Base-by-base conservation (phyloP, 2,113 vertebrate species). In the Dascyllus trimaculatus region DNA sequence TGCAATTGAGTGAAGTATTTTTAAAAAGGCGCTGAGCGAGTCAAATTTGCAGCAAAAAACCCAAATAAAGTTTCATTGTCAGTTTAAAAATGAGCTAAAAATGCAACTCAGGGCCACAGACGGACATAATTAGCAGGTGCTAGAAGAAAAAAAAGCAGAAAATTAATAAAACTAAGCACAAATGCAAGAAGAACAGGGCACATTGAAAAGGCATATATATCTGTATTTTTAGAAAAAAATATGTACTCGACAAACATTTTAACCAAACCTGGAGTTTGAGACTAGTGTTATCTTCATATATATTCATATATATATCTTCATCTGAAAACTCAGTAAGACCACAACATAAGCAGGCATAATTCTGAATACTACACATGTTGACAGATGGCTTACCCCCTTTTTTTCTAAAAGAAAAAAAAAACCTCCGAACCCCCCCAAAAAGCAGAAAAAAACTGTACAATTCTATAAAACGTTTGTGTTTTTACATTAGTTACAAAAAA, bases 401-500 rank as follows among this genome's bases (percentile, higher is more conserved):
- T 85, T 61, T 79, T 82, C 75, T 86, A 85, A 90, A 88, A 87
- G 57, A 81, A 80, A 81, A 81, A 72, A 82, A 81, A 71, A 82
- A 62, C 62, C 62, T 88, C 79, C 78, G 74, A 86, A 80, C 22
- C 73, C 68, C 73, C 74, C 14, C 46, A 94, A 92, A 95, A 95
- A 95, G 76, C 83, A 91, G 73, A 84, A 88, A 81, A 84, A 96
- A 95, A 96, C 13, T 99, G 97, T 99, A 99, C 98, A 99, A 95
- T 96, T 95, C 96, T 98, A 98, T 98, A 99, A 99, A 99, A 98
- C 93, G 85, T 91, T 95, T 96, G 96, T 96, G 95, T 97, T 98
- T 95, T 96, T 99, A 99, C 97, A 99, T 98, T 98, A 98, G 97
- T 97, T 99, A 99, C 96, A 98, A 95, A 96, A 97, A 85, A 95